Evolutionary conservation across 2,113 vertebrate genomes (phyloP).

Genomic region (Sorex fumeus): DNA sequence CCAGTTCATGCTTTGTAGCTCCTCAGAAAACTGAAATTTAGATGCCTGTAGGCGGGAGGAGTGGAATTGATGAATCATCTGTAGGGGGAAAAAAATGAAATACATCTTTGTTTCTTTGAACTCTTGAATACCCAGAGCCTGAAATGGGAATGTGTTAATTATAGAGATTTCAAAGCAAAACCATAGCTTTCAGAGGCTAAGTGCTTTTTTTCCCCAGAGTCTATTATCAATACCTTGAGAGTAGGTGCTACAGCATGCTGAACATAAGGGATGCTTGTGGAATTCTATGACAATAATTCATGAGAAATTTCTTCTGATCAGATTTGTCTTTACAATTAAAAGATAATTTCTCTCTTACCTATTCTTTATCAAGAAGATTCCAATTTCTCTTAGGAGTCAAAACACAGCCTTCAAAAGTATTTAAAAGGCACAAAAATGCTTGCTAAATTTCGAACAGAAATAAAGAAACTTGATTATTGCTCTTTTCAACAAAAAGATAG

Average conservation of each 20-base stretch:
- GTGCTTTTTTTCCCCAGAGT: conserved; percentile 28
- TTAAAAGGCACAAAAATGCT: background rate
- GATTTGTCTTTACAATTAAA: background rate
- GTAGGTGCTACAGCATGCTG: background rate
- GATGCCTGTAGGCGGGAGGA: conserved; percentile 70
- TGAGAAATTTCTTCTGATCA: background rate
- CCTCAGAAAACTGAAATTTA: conserved; percentile 66
- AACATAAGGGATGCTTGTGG: conserved; percentile 48
- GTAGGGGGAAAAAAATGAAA: conserved; percentile 74
- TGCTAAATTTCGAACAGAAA: conserved; percentile 34
- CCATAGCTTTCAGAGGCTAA: conserved; percentile 34
- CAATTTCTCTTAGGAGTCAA: conserved; percentile 26
- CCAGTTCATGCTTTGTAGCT: conserved; percentile 36
- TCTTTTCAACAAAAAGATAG: background rate
- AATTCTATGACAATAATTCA: conserved; percentile 30
- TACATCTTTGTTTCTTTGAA: conserved; percentile 83
- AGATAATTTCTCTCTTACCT: background rate
- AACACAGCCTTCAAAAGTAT: background rate
- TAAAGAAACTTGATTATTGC: background rate
- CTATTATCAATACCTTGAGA: conserved; percentile 62
- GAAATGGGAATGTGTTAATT: conserved; percentile 80
- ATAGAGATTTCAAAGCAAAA: conserved; percentile 81
- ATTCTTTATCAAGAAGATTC: conserved; percentile 18
- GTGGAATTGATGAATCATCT: conserved; percentile 74
- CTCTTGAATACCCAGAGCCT: conserved; percentile 70